These are phyloP conservation scores for Acleris laterana DNA, from an alignment of 2,888 invertebrate species.

Conservation along the genomic window DNA sequence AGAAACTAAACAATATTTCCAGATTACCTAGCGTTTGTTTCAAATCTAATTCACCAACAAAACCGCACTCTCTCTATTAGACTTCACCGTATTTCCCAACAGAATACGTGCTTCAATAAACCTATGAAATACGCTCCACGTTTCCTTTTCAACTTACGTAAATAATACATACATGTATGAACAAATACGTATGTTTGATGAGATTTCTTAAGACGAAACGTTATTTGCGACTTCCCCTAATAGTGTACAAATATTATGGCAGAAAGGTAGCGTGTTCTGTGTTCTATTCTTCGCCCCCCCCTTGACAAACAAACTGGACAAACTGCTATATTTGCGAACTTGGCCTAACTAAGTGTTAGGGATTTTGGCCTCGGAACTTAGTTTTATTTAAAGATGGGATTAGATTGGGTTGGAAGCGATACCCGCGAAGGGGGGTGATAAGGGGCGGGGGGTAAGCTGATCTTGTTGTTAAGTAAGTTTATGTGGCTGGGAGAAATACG, in stretches of 20 bases:
- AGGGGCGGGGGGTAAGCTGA: not conserved
- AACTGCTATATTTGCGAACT: constrained; percentile 36
- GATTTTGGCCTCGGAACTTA: constrained; percentile 7
- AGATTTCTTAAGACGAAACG: constrained; percentile 26
- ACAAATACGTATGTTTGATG: constrained; percentile 11
- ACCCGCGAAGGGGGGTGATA: constrained; percentile 1
- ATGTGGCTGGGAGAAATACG: not conserved
- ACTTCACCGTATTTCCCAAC: constrained; percentile 5
- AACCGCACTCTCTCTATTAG: not conserved
- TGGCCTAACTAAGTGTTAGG: constrained; percentile 1
- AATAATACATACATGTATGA: constrained; percentile 6
- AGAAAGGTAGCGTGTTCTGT: not conserved
- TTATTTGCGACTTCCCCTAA: constrained; percentile 41
- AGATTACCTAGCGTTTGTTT: constrained; percentile 4
- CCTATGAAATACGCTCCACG: not conserved
- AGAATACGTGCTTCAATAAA: constrained; percentile 5
- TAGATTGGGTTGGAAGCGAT: constrained; percentile 7
- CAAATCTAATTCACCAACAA: not conserved
- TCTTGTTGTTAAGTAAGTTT: not conserved
- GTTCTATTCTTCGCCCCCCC: not conserved
- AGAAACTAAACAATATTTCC: not conserved
- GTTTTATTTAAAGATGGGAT: constrained; percentile 18
- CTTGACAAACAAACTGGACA: constrained; percentile 29
- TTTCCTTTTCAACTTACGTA: not conserved
- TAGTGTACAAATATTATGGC: constrained; percentile 44